Evolutionary conservation across 30 jellyfish, hydroid and myxozoan genomes (phyloP), one percentile per base, ranked within the genome.

Genomic region (Turritopsis dohrnii): DNA sequence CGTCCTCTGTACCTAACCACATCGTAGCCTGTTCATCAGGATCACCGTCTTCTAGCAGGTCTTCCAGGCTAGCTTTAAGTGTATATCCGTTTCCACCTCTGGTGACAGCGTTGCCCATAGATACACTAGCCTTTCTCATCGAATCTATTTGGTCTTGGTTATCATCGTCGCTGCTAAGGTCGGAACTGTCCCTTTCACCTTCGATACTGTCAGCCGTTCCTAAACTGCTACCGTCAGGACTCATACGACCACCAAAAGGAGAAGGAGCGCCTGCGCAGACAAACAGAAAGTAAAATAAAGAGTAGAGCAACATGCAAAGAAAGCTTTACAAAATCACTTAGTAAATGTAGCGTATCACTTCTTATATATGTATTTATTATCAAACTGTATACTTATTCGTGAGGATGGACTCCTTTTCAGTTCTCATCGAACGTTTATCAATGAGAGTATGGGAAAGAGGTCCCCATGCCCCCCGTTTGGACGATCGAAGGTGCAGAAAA

Each of bases 1-100:
- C 97, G 76, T 94, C 99, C 71, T 94, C 97, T 29, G 99, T 94
- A 19, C 99, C 99, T 28, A 94, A 90, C 99, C 99, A 94, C 99
- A 94, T 94, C 9, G 96, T 89, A 0, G 96, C 90, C 31, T 94
- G 96, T 29, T 86, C 99, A 54, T 94, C 96, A 17, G 74, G 53
- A n/a, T 89, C 99, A 0, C 29, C 69, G 52, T 76, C 89, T 21
- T 90, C 54, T 20, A 86, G 60, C 54, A 89, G 79, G 31, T 94
- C 96, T 52, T 86, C 97, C 22, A 84, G 65, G 19, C 87, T 83
- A 60, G 88, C 97, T 79, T 89, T 88, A 52, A 89, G 84, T 21
- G 90, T 54, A 85, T 85, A 91, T 23, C 91, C 96, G 28, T 91
- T 94, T 53, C 54, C 84, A 13, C 96, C 96, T 28, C 94, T 88